Conservation (phyloP, 2,113 vertebrate species). For the Murina feae region DNA sequence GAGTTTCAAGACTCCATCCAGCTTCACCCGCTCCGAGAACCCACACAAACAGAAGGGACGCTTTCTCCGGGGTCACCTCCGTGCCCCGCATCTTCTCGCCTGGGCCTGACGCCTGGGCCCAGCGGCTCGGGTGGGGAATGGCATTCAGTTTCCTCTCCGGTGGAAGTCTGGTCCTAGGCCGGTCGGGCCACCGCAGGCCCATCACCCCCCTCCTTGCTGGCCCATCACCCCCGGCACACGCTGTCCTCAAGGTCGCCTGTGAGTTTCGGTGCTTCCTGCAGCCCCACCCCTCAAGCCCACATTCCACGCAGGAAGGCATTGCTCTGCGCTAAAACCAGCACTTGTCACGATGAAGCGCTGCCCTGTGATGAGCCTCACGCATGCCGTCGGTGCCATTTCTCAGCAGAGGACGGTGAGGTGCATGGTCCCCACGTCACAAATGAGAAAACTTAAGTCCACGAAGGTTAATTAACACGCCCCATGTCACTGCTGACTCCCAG, state of each 20-base stretch:
- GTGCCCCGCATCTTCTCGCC: background rate
- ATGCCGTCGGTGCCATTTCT: background rate
- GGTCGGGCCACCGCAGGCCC: too few relatives aligned
- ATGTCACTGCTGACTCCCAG: background rate
- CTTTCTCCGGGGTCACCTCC: background rate
- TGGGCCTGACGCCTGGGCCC: background rate
- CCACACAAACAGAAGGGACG: background rate
- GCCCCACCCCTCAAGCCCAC: too few relatives aligned
- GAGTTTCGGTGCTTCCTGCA: too few relatives aligned
- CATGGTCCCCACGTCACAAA: background rate
- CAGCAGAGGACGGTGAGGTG: background rate
- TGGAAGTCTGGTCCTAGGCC: background rate
- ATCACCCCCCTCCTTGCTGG: background rate
- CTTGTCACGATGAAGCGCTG: too few relatives aligned
- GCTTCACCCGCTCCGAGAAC: background rate
- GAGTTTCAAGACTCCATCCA: background rate
- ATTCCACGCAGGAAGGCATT: too few relatives aligned
- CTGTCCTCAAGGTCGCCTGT: too few relatives aligned
- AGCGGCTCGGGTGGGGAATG: background rate
- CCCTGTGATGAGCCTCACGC: too few relatives aligned
- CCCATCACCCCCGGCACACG: too few relatives aligned
- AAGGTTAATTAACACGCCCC: background rate
- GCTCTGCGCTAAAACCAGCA: background rate
- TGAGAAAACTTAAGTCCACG: background rate
- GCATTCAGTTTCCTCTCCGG: background rate